Evolutionary conservation across 2,113 vertebrate genomes (phyloP), one percentile per base, ranked within the genome.

Genomic region (Eulacestoma nigropectus): DNA sequence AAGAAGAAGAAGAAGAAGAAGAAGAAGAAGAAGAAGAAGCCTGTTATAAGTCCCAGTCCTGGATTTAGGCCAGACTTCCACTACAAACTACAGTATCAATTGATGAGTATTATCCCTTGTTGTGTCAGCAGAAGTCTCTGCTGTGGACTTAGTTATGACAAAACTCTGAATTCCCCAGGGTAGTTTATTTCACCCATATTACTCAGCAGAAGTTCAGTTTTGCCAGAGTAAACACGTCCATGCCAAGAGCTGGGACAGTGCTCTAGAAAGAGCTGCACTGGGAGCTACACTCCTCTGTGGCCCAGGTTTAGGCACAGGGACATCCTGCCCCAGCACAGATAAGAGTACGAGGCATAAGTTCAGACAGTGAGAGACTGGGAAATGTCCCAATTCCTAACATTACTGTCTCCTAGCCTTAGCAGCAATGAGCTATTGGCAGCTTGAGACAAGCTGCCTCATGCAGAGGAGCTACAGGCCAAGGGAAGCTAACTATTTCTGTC

Each of bases 401-500:
- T 93, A 44, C 93, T 95, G 94, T 90, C 96, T 96, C 64, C 86
- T 56, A 5, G 73, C 64, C 86, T 95, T 92, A 92, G 86, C 39
- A 90, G 80, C 76, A 93, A 44, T 92, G 89, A 95, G 69, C 42
- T 87, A 95, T 92, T 95, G 95, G 94, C 95, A 96, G 67, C 88
- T 84, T 69, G 65, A 95, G 92, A 94, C 92, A 96, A 67, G 80
- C 86, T 90, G 88, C 90, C 92, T 95, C 77, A 78, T 78, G 90
- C 86, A 90, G 76, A 84, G 90, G 49, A 96, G 92, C 80, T 87
- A 56, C 83, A 84, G 90, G 94, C 95, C 95, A 93, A 90, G 84
- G 90, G 92, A 96, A 96, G 88, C 90, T 95, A 87, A 96, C 93
- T 93, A 90, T 93, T 95, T 81, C 85, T 94, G 92, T 96, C 93